A percentile compares a stretch with the other conserved stretches of the same genome.
phyloP scores from a whole-genome alignment of 2,888 invertebrate genomes.

The Rapana venosa region DNA sequence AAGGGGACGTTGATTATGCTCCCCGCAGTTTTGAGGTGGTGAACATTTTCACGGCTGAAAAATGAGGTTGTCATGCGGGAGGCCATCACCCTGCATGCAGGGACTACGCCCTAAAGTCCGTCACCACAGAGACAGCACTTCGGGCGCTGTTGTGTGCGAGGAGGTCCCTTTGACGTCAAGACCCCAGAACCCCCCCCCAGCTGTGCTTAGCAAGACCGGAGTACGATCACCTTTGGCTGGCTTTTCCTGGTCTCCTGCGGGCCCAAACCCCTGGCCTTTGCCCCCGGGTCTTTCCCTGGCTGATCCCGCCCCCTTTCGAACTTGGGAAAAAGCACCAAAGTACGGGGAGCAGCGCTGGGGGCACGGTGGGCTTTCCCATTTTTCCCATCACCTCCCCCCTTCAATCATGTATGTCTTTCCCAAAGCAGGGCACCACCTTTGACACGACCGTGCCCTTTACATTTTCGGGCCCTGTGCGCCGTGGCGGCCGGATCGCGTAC shows the following conservation, averaged over 20 bases:
- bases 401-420: constrained; percentile 64
- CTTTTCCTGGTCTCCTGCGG: constrained; percentile 88
- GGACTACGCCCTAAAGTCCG: constrained; percentile 64
- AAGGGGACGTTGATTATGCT: constrained; percentile 31
- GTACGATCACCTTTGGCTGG: constrained; percentile 84
- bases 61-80: constrained; percentile 47
- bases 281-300: constrained; percentile 93
- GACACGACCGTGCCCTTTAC: constrained; percentile 69
- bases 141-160: constrained; percentile 64
- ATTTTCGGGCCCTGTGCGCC: constrained; percentile 82
- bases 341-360: constrained; percentile 93
- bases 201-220: not conserved
- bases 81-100: constrained; percentile 49
- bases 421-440: constrained; percentile 42
- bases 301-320: constrained; percentile 92
- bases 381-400: constrained; percentile 73
- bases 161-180: constrained; percentile 58
- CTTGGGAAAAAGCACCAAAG: constrained; percentile 87
- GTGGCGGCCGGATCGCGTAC: constrained; percentile 86
- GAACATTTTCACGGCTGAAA: constrained; percentile 44
- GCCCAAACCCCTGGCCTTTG: constrained; percentile 89
- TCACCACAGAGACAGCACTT: constrained; percentile 53
- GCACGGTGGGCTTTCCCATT: constrained; percentile 89
- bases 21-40: constrained; percentile 47
- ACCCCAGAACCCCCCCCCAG: constrained; percentile 34